Evolutionary conservation across 1,140 invertebrate genomes (phyloP).

Genomic region (Sipha flava): DNA sequence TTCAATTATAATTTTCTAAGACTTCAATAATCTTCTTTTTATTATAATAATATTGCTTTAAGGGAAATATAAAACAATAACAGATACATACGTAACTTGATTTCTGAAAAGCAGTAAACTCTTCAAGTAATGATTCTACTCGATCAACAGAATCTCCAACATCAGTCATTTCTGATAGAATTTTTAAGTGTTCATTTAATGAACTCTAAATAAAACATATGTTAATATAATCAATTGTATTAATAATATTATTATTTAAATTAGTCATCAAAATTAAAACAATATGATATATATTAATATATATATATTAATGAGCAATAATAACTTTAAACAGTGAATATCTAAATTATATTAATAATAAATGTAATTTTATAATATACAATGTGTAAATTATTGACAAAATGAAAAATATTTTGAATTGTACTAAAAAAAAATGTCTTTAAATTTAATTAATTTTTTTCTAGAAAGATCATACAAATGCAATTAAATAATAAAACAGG

Average conservation of each 20-base stretch:
- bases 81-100: conserved; percentile 55
- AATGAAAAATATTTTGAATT: too few relatives aligned
- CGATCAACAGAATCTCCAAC: conserved; percentile 71
- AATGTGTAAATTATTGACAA: too few relatives aligned
- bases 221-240: background rate
- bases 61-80: background rate
- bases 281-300: background rate
- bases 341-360: too few relatives aligned
- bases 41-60: background rate
- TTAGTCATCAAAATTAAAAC: background rate
- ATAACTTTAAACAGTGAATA: too few relatives aligned
- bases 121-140: conserved; percentile 66
- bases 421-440: too few relatives aligned
- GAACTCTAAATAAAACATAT: conserved; percentile 2
- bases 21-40: too few relatives aligned
- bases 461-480: too few relatives aligned
- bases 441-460: too few relatives aligned
- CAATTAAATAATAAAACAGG: too few relatives aligned
- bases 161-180: conserved; percentile 71
- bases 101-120: conserved; percentile 68
- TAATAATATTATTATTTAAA: background rate
- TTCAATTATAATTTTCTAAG: too few relatives aligned
- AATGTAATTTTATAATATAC: too few relatives aligned
- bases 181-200: conserved; percentile 54
- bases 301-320: background rate